Base-by-base conservation (phyloP, 2,113 vertebrate genomes). In the Tichodroma muraria region DNA sequence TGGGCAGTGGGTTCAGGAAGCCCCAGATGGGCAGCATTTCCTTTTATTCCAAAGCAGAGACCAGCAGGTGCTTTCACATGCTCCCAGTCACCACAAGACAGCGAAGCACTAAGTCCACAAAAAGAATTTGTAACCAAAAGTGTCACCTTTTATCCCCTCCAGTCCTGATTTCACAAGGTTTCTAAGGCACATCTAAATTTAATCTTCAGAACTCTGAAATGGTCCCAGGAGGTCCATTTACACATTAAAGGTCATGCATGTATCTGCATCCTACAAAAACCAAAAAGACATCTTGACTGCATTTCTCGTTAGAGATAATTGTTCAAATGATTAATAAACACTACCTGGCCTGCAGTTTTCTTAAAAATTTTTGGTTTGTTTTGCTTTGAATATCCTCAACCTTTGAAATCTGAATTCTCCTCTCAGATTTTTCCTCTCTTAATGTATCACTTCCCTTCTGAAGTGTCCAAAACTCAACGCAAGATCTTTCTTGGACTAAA, bases 401-500 rank as follows among this genome's bases (percentile, higher is more conserved):
- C 54, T 37, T 31, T 33, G 10, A 78, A 88, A 52, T 28, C 44
- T 44, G 20, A 89, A 91, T 19, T 70, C 22, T 88, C 44, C 76
- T 94, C 64, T 66, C 76, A 78, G 60, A n/a, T 86, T 90, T 77
- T 49, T 59, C 31, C 44, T 53, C 56, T 61, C 2, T 3, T 53
- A 38, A 93, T n/a, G 44, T 13, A 54, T 47, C 79, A 42, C 75
- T 50, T 47, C 38, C 59, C 35, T 70, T 89, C 80, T 17, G 23
- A 84, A n/a, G 56, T 54, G 66, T 45, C 82, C 89, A 91, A 57
- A 93, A 66, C 66, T 64, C 37, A 8, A 60, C 83, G 89, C 84
- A 90, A 85, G 73, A 68, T 93, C 92, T 83, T 63, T 75, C 54
- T 31, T n/a, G 79, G 37, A 79, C 76, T 84, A 49, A 95, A 94